phyloP scores from a whole-genome alignment of 2,113 vertebrate species.

The Bubo bubo region DNA sequence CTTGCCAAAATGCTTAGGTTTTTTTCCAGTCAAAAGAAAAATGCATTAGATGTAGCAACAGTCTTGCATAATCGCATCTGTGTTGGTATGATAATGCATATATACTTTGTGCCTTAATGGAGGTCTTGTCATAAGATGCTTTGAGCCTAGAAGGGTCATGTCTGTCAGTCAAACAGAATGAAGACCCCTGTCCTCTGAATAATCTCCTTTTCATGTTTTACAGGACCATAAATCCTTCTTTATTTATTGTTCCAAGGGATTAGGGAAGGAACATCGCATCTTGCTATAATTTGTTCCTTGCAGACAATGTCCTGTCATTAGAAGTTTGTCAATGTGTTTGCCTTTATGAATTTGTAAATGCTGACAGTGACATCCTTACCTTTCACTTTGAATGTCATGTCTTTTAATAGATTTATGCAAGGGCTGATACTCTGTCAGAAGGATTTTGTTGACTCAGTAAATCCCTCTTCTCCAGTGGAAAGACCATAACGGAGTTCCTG shows the following conservation, averaged over 20 bases:
- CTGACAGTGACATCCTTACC: neutral
- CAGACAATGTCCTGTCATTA: neutral
- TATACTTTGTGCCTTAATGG: neutral
- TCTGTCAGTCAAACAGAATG: neutral
- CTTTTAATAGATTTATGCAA: neutral
- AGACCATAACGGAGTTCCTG: neutral
- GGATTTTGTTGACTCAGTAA: neutral
- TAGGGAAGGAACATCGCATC: neutral
- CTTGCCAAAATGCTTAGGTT: neutral
- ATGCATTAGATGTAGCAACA: neutral
- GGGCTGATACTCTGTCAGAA: neutral
- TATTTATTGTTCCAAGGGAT: neutral
- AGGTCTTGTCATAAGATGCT: neutral
- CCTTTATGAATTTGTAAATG: neutral
- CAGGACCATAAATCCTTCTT: neutral
- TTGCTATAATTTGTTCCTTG: neutral
- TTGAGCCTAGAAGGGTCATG: neutral
- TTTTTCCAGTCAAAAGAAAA: neutral
- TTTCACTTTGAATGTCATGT: neutral
- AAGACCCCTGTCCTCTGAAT: neutral
- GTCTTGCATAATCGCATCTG: neutral
- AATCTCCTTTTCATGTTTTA: neutral
- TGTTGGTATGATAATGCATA: neutral
- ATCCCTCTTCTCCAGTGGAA: neutral
- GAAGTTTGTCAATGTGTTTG: neutral